Evolutionary conservation across 1,140 invertebrate genomes (phyloP), one percentile per base, ranked within the genome.

Genomic region (Sarcophaga peregrina): DNA sequence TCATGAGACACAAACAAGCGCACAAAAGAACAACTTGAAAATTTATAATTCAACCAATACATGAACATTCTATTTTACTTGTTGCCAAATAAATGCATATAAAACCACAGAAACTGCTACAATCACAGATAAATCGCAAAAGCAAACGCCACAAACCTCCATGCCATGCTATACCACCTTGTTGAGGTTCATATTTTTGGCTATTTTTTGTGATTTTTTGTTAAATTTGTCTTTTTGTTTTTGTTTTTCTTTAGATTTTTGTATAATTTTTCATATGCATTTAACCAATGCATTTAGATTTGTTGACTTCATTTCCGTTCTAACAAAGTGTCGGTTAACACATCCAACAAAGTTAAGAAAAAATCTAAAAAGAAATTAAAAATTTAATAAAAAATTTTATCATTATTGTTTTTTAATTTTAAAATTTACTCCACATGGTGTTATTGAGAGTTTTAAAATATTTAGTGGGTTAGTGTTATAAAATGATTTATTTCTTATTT

Each of bases 291-390:
- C 83, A 85, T 83, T 87, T 85, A 72, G 84, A 86, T 81, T n/a
- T 78, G 84, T 86, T 84, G 82, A 73, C 84, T 83, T 89, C 87
- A 89, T 89, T 89, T 89, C 85, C 85, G 84, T 89, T 89, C 87
- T 89, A 87, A n/a, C 54, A n/a, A 20, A 89, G 83, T 84, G 84
- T 88, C 85, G 86, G 15, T 37, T 37, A 86, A 86, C 85, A 87
- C 85, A 83, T 87, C 86, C 88, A 89, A 48, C 17, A 20, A 20
- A n/a, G 37, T 68, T 20, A 45, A 9, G 58, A n/a, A 80, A 37
- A 37, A 45, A 83, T 8, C 13, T 46, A 54, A 8, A 20, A 37
- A 46, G 20, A 25, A 68, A 68, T 25, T 52, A 52, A 52, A 52
- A 52, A 13, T 50, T 50, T 50, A 50, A 68, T 17, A 20, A 50